These are phyloP conservation scores for Sakesphorus luctuosus DNA, from an alignment of 2,113 vertebrate species.

Conservation along the genomic window DNA sequence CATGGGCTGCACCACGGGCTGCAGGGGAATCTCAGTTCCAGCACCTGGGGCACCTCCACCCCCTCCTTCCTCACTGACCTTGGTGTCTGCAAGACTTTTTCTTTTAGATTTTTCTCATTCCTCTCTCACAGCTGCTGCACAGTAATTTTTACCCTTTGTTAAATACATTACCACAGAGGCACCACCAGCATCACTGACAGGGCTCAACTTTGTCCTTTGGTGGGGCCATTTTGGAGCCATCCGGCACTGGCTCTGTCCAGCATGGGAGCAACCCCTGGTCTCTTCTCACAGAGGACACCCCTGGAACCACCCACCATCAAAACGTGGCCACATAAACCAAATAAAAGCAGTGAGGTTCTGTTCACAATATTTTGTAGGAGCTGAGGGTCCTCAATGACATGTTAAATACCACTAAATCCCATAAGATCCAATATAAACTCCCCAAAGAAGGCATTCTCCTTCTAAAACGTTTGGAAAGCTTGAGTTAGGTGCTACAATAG, in stretches of 20 bases:
- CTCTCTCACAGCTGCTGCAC: background rate
- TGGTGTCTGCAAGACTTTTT: background rate
- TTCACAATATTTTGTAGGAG: background rate
- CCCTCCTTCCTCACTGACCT: background rate
- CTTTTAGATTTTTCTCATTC: background rate
- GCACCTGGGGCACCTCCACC: background rate
- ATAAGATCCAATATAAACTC: background rate
- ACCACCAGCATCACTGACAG: background rate
- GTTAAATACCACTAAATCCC: background rate
- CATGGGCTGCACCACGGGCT: accelerated
- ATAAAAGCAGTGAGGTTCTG: background rate
- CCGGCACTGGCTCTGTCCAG: background rate
- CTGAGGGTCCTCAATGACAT: background rate
- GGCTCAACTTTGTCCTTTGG: background rate
- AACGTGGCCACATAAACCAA: background rate
- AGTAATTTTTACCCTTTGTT: background rate
- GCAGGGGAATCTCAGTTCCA: background rate
- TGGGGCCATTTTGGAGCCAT: background rate
- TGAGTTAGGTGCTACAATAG: accelerated
- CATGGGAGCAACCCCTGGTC: background rate
- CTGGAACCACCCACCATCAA: background rate
- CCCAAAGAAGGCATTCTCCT: background rate
- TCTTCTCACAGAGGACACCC: background rate
- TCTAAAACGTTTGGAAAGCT: background rate
- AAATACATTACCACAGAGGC: background rate